Conservation (phyloP, 2,113 vertebrate genomes). For the Condylura cristata region DNA sequence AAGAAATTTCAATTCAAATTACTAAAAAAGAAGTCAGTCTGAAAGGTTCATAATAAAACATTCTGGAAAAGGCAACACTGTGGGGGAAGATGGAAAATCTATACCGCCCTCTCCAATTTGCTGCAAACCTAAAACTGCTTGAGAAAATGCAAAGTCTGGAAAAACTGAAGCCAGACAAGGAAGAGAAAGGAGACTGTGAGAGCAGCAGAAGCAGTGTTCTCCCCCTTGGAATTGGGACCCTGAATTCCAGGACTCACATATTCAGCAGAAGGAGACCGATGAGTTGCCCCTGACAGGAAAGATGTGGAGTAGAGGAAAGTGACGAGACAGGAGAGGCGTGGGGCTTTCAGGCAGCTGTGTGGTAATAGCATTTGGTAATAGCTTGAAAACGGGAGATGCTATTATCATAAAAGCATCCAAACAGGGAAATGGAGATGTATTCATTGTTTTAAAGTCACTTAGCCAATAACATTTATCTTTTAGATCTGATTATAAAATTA, state of each 20-base stretch:
- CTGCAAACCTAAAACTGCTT: not conserved
- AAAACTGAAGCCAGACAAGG: not conserved
- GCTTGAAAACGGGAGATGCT: conserved; percentile 18
- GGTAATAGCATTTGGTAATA: not conserved
- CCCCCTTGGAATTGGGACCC: not conserved
- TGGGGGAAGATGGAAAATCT: not conserved
- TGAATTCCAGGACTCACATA: not conserved
- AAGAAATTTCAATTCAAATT: not conserved
- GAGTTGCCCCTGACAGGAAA: fast-evolving
- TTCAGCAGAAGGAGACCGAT: not conserved
- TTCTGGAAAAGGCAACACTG: not conserved
- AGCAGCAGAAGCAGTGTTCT: not conserved
- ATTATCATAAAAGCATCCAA: conserved; percentile 55
- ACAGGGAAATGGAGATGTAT: not conserved
- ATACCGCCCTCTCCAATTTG: not conserved
- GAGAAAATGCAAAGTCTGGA: not conserved
- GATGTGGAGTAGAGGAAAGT: not conserved
- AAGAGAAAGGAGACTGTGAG: not conserved
- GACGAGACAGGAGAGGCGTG: too few species aligned
- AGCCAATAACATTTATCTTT: conserved; percentile 48
- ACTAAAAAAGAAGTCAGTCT: not conserved
- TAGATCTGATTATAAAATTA: conserved; percentile 42
- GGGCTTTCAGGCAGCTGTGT: not conserved
- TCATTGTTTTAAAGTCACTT: conserved; percentile 45
- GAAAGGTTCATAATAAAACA: not conserved